Evolutionary conservation across 2,888 invertebrate species (phyloP).

Genomic region (Chrysolina oricalcia): DNA sequence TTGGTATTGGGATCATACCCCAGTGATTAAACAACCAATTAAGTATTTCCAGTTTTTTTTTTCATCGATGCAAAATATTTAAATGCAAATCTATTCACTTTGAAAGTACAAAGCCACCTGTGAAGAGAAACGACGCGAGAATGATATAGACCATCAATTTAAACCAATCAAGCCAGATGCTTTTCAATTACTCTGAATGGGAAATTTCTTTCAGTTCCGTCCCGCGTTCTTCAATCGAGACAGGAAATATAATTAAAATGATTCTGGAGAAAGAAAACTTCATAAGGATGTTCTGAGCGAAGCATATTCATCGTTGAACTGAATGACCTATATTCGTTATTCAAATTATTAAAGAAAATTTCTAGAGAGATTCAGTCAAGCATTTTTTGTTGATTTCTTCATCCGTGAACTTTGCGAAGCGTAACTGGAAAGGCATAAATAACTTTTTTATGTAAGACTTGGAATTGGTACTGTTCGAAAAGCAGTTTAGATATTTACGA

Average conservation of each 20-base stretch:
- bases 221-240: neutral
- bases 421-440: neutral
- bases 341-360: neutral
- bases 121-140: neutral
- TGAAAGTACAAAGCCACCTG: neutral
- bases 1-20: too few species aligned
- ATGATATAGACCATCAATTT: neutral
- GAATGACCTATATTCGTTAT: neutral
- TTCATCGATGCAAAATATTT: neutral
- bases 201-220: neutral
- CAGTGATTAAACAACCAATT: too few species aligned
- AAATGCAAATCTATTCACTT: neutral
- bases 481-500: too few species aligned
- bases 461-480: too few species aligned
- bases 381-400: neutral
- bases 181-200: neutral
- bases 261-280: constrained; percentile 4
- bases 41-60: neutral
- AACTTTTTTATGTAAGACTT: neutral
- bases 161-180: neutral
- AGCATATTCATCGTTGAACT: neutral
- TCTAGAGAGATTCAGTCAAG: too few species aligned
- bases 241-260: neutral
- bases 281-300: neutral
- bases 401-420: neutral